Conservation (phyloP, 2,113 vertebrate species). For the Irena cyanogastra region DNA sequence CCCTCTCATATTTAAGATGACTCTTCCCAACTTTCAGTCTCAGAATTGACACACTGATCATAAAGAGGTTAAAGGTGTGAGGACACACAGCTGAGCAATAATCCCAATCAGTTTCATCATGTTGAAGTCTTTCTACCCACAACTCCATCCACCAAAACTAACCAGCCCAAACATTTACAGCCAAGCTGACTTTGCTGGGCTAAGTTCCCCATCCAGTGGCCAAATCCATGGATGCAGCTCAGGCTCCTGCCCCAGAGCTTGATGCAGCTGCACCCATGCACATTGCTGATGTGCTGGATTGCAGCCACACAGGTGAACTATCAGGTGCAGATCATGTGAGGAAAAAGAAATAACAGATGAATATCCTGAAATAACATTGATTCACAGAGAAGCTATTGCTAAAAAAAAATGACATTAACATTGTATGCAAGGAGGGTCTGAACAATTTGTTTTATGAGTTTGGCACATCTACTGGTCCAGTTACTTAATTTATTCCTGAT, state of each 20-base stretch:
- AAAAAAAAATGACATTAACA: not conserved
- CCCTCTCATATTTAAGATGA: accelerated
- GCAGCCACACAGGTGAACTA: not conserved
- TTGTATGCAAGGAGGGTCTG: not conserved
- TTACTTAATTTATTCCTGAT: not conserved
- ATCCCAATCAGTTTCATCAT: not conserved
- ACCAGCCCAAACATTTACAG: not conserved
- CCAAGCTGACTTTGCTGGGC: not conserved
- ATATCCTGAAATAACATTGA: not conserved
- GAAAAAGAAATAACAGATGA: not conserved
- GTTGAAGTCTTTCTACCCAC: not conserved
- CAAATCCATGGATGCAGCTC: not conserved
- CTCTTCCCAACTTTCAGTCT: not conserved
- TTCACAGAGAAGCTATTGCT: not conserved
- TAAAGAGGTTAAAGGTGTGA: not conserved
- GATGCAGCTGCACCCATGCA: not conserved
- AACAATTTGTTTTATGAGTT: not conserved
- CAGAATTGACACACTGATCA: not conserved
- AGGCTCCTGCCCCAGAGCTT: accelerated
- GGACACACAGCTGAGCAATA: not conserved
- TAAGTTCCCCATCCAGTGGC: slow-evolving; percentile 47
- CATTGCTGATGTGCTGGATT: accelerated
- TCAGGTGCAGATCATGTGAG: not conserved
- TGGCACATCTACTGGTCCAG: not conserved
- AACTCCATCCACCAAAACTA: not conserved